Base-by-base conservation (phyloP, 1,140 invertebrate species). In the Anastatus disparis region DNA sequence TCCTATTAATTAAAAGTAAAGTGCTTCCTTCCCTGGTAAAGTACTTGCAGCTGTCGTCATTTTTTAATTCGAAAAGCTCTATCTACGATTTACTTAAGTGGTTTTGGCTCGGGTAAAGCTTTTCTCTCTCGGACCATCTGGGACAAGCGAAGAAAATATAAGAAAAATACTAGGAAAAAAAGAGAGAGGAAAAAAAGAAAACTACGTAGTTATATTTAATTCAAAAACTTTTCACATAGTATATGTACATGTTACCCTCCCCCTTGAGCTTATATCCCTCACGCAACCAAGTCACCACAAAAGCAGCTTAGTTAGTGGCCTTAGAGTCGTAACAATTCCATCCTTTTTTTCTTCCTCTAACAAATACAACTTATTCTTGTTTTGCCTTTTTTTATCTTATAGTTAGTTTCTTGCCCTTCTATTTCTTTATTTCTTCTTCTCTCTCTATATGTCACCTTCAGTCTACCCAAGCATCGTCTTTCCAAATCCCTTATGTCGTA, bases 361-460 rank as follows among this genome's bases (percentile, higher is more conserved):
- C n/a, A 20, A n/a, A n/a, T 42, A 52, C 15, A 29, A 27, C 48
- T 50, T 35, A 35, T 58, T 13, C 12, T 13, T 15, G 29, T 7
- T 46, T 46, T 22, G 24, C 20, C 46, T 27, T 48, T 63, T 24
- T 71, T 40, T 64, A 24, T 59, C 48, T 35, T 26, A 64, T 59
- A 31, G 42, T 52, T 35, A 40, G n/a, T 48, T 20, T 50, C 52
- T 52, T 27, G 22, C 46, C 65, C 59, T 63, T 66, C 68, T 59
- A 62, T 73, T 73, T 72, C 71, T 71, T 55, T 67, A 63, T 73
- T 66, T 72, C 65, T 72, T 63, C 70, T 74, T 74, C 68, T 53
- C 35, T 55, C 61, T 44, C 56, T n/a, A n/a, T n/a, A n/a, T n/a
- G n/a, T 56, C 24, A 13, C 38, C 42, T 42, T 67, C 64, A 44